These are phyloP conservation scores for Centropus unirufus DNA, from an alignment of 2,113 vertebrate genomes.

Conservation along the genomic window DNA sequence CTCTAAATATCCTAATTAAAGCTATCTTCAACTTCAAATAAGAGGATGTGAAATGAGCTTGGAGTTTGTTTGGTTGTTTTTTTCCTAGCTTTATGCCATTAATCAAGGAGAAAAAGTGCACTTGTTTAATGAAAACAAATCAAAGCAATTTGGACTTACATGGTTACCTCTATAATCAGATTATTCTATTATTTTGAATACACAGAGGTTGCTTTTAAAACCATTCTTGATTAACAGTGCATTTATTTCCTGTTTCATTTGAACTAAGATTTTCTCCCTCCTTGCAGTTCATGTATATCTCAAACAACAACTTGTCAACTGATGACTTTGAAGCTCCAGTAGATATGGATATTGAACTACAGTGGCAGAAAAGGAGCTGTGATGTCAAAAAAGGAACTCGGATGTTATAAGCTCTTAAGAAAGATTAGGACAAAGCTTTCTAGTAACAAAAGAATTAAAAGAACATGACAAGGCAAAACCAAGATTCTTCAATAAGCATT, in stretches of 20 bases:
- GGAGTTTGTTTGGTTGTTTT: neutral
- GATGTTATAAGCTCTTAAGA: conserved; percentile 9
- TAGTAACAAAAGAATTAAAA: conserved; percentile 30
- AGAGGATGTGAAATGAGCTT: neutral
- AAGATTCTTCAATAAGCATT: neutral
- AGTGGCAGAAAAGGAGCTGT: conserved; percentile 32
- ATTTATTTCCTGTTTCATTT: conserved; percentile 22
- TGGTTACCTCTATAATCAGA: neutral
- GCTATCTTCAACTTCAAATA: neutral
- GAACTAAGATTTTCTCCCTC: conserved; percentile 7
- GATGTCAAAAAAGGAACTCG: conserved; percentile 29
- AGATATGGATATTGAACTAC: conserved; percentile 9
- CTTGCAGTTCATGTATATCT: neutral
- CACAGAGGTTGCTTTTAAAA: neutral
- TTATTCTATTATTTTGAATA: conserved; percentile 6
- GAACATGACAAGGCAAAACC: conserved; percentile 18
- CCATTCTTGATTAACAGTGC: neutral
- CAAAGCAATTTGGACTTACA: neutral
- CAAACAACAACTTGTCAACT: conserved; percentile 22
- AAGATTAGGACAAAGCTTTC: conserved; percentile 22
- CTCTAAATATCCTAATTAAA: neutral
- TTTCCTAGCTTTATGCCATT: neutral
- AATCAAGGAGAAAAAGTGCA: neutral
- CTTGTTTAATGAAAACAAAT: conserved; percentile 19
- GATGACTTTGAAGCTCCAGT: conserved; percentile 16